phyloP scores from a whole-genome alignment of 2,113 vertebrate species.

The Siniperca chuatsi region DNA sequence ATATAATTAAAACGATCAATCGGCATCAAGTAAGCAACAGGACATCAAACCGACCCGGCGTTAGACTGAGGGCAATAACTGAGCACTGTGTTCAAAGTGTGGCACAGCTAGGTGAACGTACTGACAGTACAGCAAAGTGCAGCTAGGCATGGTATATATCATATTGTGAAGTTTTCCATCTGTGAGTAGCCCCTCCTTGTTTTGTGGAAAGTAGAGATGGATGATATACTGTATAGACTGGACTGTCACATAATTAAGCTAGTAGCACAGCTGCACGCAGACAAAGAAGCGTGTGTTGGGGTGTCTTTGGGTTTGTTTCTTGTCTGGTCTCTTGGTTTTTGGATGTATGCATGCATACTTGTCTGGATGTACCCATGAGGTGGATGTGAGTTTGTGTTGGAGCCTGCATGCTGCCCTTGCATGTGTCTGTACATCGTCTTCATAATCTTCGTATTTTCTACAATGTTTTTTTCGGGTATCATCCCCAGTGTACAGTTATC shows the following conservation, averaged over 20 bases:
- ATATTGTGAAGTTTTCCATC: neutral
- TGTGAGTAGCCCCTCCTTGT: neutral
- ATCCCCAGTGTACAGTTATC: neutral
- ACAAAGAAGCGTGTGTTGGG: conserved; percentile 27
- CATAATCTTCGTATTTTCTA: neutral
- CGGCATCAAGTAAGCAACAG: conserved; percentile 17
- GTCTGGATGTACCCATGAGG: conserved; percentile 31
- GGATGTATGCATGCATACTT: conserved; percentile 65
- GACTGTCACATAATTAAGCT: conserved; percentile 31
- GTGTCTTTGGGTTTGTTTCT: conserved; percentile 65
- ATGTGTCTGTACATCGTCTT: conserved; percentile 37
- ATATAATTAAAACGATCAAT: neutral
- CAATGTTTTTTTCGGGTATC: neutral
- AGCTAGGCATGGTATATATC: conserved; percentile 25
- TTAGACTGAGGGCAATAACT: neutral
- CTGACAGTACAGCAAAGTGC: conserved; percentile 30
- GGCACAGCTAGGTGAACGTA: conserved; percentile 28
- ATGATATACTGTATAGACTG: neutral
- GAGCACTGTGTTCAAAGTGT: conserved; percentile 11
- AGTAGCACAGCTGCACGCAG: neutral
- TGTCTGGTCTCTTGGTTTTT: conserved; percentile 45
- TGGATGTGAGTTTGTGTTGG: conserved; percentile 35
- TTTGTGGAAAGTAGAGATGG: conserved; percentile 4
- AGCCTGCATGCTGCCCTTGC: conserved; percentile 60
- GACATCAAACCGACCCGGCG: neutral